Evolutionary conservation across 2,888 invertebrate genomes (phyloP).

Genomic region (Holacanthella duospinosa): DNA sequence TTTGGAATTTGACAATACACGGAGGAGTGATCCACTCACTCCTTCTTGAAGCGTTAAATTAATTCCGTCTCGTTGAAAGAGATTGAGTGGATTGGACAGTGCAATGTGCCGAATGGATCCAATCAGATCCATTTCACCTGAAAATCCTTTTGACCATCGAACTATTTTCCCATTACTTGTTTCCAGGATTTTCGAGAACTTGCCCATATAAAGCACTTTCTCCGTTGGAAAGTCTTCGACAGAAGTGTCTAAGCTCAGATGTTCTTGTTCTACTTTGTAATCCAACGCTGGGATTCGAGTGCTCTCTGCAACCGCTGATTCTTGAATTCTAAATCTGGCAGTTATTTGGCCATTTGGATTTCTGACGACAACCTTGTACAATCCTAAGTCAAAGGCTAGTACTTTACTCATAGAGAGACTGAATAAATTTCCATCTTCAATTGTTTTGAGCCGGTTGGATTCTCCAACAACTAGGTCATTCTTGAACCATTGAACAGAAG

Average conservation of each 20-base stretch:
- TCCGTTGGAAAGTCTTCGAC: neutral
- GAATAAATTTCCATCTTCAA: neutral
- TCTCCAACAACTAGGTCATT: constrained; percentile 64
- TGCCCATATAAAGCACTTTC: neutral
- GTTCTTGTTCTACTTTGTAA: constrained; percentile 7
- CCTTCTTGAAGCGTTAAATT: neutral
- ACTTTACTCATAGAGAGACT: neutral
- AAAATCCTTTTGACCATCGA: neutral
- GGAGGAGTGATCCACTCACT: constrained; percentile 8
- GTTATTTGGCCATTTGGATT: constrained; percentile 70
- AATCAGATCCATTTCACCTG: neutral
- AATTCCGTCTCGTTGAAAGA: neutral
- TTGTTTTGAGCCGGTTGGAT: constrained; percentile 2
- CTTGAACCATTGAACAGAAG: constrained; percentile 80
- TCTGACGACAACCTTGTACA: constrained; percentile 70
- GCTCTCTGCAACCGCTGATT: neutral
- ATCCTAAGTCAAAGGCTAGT: constrained; percentile 59
- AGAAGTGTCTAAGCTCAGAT: neutral
- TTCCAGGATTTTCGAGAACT: neutral
- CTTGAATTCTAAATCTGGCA: constrained; percentile 41
- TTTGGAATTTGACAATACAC: constrained; percentile 5
- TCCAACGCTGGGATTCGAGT: neutral
- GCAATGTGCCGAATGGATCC: neutral
- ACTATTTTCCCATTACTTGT: neutral
- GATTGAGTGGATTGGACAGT: neutral